These are phyloP conservation scores for Lagocephalus sceleratus DNA, from an alignment of 2,797 vertebrate species.

Conservation along the genomic window DNA sequence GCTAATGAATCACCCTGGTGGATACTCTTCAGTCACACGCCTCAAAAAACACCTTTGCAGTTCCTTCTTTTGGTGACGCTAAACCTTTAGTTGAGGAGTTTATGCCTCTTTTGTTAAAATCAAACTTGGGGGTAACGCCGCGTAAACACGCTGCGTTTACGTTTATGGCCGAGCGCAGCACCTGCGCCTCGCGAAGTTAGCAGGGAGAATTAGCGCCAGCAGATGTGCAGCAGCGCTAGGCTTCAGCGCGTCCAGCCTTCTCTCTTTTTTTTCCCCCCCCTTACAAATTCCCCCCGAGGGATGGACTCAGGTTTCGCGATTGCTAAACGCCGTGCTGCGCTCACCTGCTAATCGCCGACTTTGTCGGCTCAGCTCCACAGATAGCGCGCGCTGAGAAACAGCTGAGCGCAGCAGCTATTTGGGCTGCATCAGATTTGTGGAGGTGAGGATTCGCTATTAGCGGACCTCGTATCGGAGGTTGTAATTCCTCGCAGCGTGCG, in stretches of 20 bases:
- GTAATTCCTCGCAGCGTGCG: constrained; percentile 6
- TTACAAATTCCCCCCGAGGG: not conserved
- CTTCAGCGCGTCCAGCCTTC: not conserved
- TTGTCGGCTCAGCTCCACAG: constrained; percentile 3
- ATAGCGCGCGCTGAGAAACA: not conserved
- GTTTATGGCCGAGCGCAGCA: too few relatives aligned
- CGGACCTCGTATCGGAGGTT: constrained; percentile 5
- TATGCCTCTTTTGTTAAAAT: too few relatives aligned
- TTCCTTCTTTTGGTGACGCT: too few relatives aligned
- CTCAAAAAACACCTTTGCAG: too few relatives aligned
- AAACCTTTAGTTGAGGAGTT: too few relatives aligned
- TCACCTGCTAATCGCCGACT: constrained; percentile 7
- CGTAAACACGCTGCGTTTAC: too few relatives aligned
- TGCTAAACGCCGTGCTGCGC: constrained; percentile 1
- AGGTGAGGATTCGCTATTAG: constrained; percentile 5
- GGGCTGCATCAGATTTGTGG: not conserved
- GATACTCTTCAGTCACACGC: too few relatives aligned
- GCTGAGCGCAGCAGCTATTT: constrained; percentile 11
- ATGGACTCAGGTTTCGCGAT: constrained; percentile 5
- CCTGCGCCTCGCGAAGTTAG: too few relatives aligned
- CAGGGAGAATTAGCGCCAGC: too few relatives aligned
- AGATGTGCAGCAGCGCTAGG: not conserved
- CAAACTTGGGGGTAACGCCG: too few relatives aligned
- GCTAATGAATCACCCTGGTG: too few relatives aligned
- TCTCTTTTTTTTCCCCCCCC: constrained; percentile 1